Percentiles rank a stretch among this genome's conserved stretches.
Evolutionary conservation across 2,113 vertebrate species (phyloP).

Genomic region (Ciconia maguari): DNA sequence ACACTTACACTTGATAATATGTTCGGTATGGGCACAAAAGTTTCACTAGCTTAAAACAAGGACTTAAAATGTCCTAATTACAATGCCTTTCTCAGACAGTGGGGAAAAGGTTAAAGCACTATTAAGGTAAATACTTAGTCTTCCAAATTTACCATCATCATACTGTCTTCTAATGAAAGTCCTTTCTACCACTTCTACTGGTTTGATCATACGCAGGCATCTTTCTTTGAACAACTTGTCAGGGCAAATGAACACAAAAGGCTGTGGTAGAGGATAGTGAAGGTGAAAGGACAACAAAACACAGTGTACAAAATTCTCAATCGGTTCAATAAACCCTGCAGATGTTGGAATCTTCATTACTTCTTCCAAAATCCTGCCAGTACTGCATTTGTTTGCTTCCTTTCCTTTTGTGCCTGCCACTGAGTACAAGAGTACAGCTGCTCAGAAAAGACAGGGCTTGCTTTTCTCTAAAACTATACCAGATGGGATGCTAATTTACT

Average conservation of each 20-base stretch:
- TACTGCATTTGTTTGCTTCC: background rate
- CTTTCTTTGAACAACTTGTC: background rate
- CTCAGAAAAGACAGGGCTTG: slow-evolving; percentile 33
- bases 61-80: background rate
- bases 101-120: background rate
- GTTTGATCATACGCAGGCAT: background rate
- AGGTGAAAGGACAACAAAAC: background rate
- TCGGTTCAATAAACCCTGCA: background rate
- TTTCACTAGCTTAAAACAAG: background rate
- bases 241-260: background rate
- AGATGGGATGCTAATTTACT: slow-evolving; percentile 71
- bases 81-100: background rate
- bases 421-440: slow-evolving; percentile 10
- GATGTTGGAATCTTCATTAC: background rate
- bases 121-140: background rate
- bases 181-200: background rate
- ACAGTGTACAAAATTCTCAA: background rate
- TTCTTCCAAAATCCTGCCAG: background rate
- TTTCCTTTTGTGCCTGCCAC: background rate
- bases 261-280: background rate
- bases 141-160: background rate
- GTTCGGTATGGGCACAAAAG: background rate
- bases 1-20: background rate
- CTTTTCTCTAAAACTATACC: slow-evolving; percentile 53
- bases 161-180: background rate